Evolutionary conservation across 2,888 invertebrate genomes (phyloP).

Genomic region (Caenorhabditis sulstoni): DNA sequence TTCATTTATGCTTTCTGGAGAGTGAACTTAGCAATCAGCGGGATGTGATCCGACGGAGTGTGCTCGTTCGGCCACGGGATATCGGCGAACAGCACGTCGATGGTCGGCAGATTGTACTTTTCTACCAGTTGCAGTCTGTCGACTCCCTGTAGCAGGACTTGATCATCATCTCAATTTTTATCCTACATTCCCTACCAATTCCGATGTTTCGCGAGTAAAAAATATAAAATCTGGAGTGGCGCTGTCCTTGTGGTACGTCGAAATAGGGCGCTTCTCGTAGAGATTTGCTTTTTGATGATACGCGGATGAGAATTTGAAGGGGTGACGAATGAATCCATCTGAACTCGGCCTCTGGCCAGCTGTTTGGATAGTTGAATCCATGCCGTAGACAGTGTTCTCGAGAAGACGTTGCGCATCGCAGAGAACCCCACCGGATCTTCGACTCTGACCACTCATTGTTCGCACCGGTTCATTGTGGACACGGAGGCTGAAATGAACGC

Average conservation of each 20-base stretch:
- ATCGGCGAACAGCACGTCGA: neutral
- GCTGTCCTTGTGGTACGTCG: conserved; percentile 70
- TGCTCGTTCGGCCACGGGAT: conserved; percentile 64
- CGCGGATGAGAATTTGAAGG: conserved; percentile 44
- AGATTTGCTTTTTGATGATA: conserved; percentile 17
- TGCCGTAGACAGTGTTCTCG: neutral
- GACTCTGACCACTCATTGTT: conserved; percentile 39
- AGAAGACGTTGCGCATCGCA: conserved; percentile 5
- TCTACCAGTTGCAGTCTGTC: conserved; percentile 28
- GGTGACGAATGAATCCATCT: conserved; percentile 43
- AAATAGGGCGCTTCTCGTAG: conserved; percentile 52
- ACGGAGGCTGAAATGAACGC: conserved; percentile 1
- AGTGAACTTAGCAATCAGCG: conserved; percentile 63
- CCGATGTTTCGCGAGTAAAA: conserved; percentile 48
- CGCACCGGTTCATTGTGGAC: conserved; percentile 16
- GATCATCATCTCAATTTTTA: neutral
- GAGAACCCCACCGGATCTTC: conserved; percentile 7
- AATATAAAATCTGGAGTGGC: conserved; percentile 77
- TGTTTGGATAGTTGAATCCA: neutral
- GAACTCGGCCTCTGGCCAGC: neutral
- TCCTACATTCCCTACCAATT: neutral
- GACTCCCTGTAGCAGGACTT: conserved; percentile 12
- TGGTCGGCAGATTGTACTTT: conserved; percentile 18
- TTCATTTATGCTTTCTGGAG: too few species aligned
- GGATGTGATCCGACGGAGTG: conserved; percentile 71